Evolutionary conservation across 2,113 vertebrate species (phyloP), one percentile per base, ranked within the genome.

Genomic region (Trematomus loennbergii): DNA sequence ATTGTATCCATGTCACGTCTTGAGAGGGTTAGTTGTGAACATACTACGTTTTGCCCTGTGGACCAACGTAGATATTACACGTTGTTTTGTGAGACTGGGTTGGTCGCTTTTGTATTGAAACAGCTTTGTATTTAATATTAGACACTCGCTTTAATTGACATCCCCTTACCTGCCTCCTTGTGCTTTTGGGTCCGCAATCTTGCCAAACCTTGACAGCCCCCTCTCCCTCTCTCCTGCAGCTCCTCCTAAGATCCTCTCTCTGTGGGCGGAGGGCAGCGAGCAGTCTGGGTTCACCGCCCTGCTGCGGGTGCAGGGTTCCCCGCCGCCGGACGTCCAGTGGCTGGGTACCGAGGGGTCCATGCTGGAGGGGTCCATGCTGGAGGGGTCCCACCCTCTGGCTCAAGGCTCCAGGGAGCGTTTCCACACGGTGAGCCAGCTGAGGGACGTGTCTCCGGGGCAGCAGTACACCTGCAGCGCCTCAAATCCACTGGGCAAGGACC

Each of bases 291-390:
- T 94, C 93, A 93, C 90, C 3, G 97, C 97, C 0, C 69, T 94
- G 64, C n/a, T 99, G 98, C 95, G 82, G 0, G 97, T 97, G 0
- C 96, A 97, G 87, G 98, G 97, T 2, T 97, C 97, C 45, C 98
- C 98, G 0, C 88, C 80, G 0, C 97, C 98, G 0, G 59, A 94
- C 4, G 80, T 99, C 48, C 90, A 92, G 64, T 98, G 98, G 97
- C 92, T 91, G 0, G 93, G 95, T 0, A 94, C 96, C 0, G 88
- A 94, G 1, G 86, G 91, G 8, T 84, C 87, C 0, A 5, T 82
- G 4, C 86, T 92, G 53, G 91, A 95, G 16, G 92, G 77, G 0
- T 82, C 87, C 0, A 5, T 25, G 16, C 86, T 91, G 54, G 91
- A 94, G 16, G 92, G 78, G 2, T 77, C 86, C 0, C 68, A n/a